Evolutionary conservation across 2,888 invertebrate genomes (phyloP).

Genomic region (Drosophila putrida): DNA sequence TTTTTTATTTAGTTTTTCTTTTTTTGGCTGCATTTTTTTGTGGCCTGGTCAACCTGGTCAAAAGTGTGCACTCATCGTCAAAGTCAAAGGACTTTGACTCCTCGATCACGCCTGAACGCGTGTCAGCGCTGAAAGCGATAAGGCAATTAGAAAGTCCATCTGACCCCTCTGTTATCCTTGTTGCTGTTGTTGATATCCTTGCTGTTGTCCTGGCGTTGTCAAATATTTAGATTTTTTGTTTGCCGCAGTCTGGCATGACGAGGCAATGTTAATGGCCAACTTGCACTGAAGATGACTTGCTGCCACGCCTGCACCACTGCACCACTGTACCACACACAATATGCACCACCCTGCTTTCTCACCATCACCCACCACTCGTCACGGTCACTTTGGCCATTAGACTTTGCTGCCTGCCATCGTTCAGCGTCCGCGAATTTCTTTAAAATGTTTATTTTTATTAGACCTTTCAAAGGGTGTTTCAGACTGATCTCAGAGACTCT

Average conservation of each 20-base stretch:
- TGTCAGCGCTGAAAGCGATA: conserved; percentile 80
- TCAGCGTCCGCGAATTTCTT: conserved; percentile 56
- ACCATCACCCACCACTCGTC: not conserved
- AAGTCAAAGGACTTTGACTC: conserved; percentile 75
- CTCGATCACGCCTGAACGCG: conserved; percentile 62
- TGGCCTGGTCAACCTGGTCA: conserved; percentile 40
- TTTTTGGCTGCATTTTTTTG: conserved; percentile 7
- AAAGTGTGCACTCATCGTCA: conserved; percentile 73
- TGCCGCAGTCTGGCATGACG: conserved; percentile 40
- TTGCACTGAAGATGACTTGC: conserved; percentile 63
- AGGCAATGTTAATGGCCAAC: conserved; percentile 65
- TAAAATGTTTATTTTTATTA: conserved; percentile 37
- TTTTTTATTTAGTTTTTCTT: conserved; percentile 11
- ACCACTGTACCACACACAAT: conserved; percentile 18
- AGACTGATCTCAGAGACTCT: too few relatives aligned
- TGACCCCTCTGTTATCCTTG: not conserved
- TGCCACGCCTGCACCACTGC: conserved; percentile 43
- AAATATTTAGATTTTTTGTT: conserved; percentile 70
- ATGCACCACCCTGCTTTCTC: not conserved
- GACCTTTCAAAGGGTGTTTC: too few relatives aligned
- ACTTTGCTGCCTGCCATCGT: conserved; percentile 47
- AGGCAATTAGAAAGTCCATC: conserved; percentile 78
- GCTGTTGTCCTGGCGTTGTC: conserved; percentile 58
- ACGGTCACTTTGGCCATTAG: conserved; percentile 70
- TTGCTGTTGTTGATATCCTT: conserved; percentile 2